These are phyloP conservation scores for Candidula unifasciata DNA, from an alignment of 2,888 invertebrate species.

Conservation along the genomic window DNA sequence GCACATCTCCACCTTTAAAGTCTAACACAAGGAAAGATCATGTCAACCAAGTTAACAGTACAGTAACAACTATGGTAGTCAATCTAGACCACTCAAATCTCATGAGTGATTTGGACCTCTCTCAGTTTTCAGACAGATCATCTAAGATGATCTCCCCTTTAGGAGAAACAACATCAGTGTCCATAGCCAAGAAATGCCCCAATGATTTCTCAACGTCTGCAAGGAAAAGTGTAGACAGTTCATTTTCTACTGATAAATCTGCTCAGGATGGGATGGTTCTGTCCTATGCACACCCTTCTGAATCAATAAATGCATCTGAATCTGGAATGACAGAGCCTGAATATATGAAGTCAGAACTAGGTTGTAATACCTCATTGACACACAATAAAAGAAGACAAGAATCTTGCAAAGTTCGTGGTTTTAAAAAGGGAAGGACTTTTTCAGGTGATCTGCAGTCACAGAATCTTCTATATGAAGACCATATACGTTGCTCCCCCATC, in stretches of 20 bases:
- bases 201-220: background rate
- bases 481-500: too few species aligned
- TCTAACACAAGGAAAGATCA: background rate
- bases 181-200: too few species aligned
- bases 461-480: too few species aligned
- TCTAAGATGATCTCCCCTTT: background rate
- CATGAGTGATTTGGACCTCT: background rate
- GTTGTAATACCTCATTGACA: background rate
- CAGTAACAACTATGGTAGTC: conserved; percentile 7
- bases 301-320: background rate
- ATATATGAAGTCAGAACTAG: background rate
- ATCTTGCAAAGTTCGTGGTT: background rate
- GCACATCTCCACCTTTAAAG: background rate
- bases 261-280: background rate
- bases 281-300: background rate
- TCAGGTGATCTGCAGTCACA: too few species aligned
- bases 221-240: background rate
- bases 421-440: background rate
- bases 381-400: background rate
- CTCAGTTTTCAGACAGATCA: background rate
- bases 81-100: background rate
- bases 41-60: background rate
- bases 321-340: background rate
- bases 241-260: background rate
- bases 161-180: too few species aligned